Conservation (phyloP, 1,140 invertebrate genomes). For the Aphelinus atriplicis region DNA sequence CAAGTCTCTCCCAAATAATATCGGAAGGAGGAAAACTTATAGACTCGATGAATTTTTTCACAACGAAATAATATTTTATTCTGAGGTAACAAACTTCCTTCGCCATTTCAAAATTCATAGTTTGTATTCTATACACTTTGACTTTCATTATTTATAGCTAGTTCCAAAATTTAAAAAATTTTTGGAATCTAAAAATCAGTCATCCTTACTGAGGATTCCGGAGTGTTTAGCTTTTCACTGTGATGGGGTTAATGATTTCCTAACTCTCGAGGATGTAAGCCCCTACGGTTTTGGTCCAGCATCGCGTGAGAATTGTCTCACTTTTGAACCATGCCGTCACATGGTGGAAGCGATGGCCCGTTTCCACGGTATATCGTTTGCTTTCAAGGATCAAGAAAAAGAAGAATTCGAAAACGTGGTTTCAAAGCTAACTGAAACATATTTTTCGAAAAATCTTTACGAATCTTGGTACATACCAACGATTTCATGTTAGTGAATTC, state of each 20-base stretch:
- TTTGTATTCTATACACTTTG: no score
- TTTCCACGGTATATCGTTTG: conserved; percentile 76
- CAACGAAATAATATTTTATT: conserved; percentile 76
- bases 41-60: conserved; percentile 74
- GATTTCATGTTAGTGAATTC: conserved; percentile 65
- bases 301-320: conserved; percentile 66
- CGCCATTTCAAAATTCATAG: no score
- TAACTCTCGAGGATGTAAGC: conserved; percentile 74
- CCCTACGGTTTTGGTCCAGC: conserved; percentile 65
- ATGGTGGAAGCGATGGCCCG: conserved; percentile 72
- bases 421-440: conserved; percentile 65
- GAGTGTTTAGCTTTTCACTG: conserved; percentile 66
- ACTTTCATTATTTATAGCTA: conserved; percentile 46
- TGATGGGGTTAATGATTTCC: conserved; percentile 74
- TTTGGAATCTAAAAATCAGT: conserved; percentile 47
- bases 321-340: conserved; percentile 63
- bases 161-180: conserved; percentile 55
- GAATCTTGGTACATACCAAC: conserved; percentile 70
- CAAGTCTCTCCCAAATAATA: conserved; percentile 72
- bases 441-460: conserved; percentile 69
- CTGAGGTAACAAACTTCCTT: conserved; percentile 60
- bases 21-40: conserved; percentile 71
- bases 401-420: conserved; percentile 67
- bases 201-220: conserved; percentile 51
- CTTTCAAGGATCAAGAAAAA: conserved; percentile 72